Evolutionary conservation across 2,888 invertebrate genomes (phyloP).

Genomic region (Andrena chrysosceles): DNA sequence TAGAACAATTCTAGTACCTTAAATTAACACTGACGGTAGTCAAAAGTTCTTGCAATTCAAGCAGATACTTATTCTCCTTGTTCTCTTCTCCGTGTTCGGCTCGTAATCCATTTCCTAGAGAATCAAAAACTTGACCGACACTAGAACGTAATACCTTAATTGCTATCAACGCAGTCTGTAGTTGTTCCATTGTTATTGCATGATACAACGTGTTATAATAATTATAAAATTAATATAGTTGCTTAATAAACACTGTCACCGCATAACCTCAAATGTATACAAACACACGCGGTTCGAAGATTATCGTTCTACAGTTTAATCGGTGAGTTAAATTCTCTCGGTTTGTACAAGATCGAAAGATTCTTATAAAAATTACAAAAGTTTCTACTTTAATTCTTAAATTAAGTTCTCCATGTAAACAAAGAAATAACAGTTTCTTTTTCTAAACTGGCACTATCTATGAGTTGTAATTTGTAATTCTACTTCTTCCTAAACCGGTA

Average conservation of each 20-base stretch:
- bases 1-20: slow-evolving; percentile 85
- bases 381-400: background rate
- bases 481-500: no score
- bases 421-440: background rate
- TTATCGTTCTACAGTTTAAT: background rate
- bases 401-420: background rate
- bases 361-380: background rate
- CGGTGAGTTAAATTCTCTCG: background rate
- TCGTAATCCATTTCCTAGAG: slow-evolving; percentile 92
- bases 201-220: background rate
- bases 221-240: background rate
- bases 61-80: slow-evolving; percentile 91
- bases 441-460: no score
- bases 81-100: slow-evolving; percentile 93
- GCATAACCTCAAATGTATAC: slow-evolving; percentile 21
- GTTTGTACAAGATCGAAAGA: background rate
- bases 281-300: background rate
- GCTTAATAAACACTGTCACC: background rate
- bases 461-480: no score
- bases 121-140: slow-evolving; percentile 94
- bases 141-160: slow-evolving; percentile 92
- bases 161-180: slow-evolving; percentile 90
- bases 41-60: slow-evolving; percentile 93
- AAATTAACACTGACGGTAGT: slow-evolving; percentile 93
- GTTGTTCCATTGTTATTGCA: slow-evolving; percentile 87